phyloP scores from a whole-genome alignment of 2,113 vertebrate species.

The Oceanodroma tethys region DNA sequence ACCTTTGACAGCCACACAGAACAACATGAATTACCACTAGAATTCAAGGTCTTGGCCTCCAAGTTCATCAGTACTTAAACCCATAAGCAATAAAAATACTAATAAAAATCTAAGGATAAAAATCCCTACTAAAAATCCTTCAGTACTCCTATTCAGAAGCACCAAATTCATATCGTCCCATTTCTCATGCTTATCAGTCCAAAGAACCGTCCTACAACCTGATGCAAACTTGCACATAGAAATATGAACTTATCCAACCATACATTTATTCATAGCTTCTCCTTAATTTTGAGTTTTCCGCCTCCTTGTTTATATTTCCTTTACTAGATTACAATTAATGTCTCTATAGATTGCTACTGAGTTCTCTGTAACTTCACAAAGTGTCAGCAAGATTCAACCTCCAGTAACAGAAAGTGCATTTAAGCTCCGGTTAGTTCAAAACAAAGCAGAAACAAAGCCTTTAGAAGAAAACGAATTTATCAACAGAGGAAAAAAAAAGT shows the following conservation, averaged over 20 bases:
- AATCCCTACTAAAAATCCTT: not conserved
- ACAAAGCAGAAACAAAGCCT: not conserved
- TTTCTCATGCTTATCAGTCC: not conserved
- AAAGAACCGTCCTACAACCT: not conserved
- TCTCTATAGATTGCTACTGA: not conserved
- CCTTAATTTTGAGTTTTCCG: not conserved
- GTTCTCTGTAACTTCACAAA: not conserved
- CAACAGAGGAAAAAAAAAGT: not conserved
- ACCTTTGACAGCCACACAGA: not conserved
- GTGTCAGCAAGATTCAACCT: not conserved
- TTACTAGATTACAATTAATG: not conserved
- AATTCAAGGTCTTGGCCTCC: not conserved
- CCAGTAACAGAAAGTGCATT: not conserved
- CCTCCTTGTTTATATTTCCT: not conserved
- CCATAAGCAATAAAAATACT: not conserved
- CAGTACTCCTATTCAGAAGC: not conserved
- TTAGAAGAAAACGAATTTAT: not conserved
- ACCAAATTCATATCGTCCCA: not conserved
- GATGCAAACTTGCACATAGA: not conserved
- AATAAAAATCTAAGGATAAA: not conserved
- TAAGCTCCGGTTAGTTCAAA: not conserved
- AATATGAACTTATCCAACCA: not conserved
- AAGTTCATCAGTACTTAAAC: not conserved
- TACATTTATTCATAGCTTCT: not conserved
- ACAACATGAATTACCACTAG: not conserved